Base-by-base conservation (phyloP, 2,888 invertebrate genomes). In the Acleris literana region DNA sequence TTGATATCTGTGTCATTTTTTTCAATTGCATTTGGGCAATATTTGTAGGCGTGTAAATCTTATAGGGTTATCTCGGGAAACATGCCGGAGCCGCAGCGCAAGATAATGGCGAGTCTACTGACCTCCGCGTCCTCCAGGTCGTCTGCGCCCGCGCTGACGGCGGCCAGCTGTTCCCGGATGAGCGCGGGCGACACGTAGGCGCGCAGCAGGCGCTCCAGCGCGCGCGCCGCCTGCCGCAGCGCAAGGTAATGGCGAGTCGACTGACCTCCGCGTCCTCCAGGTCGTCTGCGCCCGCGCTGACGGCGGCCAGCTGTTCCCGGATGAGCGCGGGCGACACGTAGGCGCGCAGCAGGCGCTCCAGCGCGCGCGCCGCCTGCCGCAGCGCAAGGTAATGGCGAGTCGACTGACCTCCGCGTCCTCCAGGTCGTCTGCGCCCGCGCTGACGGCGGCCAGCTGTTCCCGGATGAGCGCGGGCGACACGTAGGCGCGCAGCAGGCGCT, bases 331-430 rank as follows among this genome's bases (percentile, higher is more conserved):
- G 81, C 79, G 77, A 67, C 66, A 83, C 75, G 75, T 70, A 74
- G 22, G 95, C 95, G n/a, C 95, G 95, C 69, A 96, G 94, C 64
- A 74, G 64, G 7, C 73, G 93, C 95, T 97, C 97, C 96, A 97
- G 79, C 95, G 72, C 64, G 65, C 95, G 57, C 97, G 93, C 20
- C 25, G 25, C 25, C 20, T 20, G 25, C 25, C 5, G 25, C n/a
- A 5, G 96, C 96, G 25, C 75, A 59, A 57, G 74, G 72, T 6
- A 5, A 25, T 5, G 25, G 25, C 3, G 5, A 25, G 25, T 25
- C 6, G 25, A 25, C 25, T 25, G 25, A 25, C 25, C 25, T 25
- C 25, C 6, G 55, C 43, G 5, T 51, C 49, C 57, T 68, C 56
- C 20, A 20, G 20, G 20, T 20, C 20, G 20, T 20, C 20, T 20